Base-by-base conservation (phyloP, 2,113 vertebrate genomes). In the Apteryx mantelli region DNA sequence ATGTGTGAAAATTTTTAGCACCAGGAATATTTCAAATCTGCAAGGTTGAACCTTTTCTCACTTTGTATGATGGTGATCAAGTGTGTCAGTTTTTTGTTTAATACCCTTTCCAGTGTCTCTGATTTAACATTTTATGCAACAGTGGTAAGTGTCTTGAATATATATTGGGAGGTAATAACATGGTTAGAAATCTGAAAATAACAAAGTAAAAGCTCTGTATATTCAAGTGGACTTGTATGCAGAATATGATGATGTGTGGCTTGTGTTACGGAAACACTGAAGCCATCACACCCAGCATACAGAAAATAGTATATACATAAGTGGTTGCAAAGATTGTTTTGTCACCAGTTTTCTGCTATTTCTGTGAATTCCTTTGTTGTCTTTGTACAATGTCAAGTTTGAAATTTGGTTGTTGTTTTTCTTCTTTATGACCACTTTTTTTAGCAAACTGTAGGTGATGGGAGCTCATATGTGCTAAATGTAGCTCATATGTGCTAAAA, bases 221-320 rank as follows among this genome's bases (percentile, higher is more conserved):
- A 1, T 58, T 52, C 25, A 9, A 10, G 50, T 26, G 48, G 42
- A 5, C 2, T 46, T 34, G 1, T 5, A 9, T 42, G 30, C 6
- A 46, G 36, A 50, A 11, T n/a, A 5, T 17, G 34, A 36, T 10
- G 30, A 20, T n/a, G 32, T 11, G 9, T 5, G 20, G 17, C 5
- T 73, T 15, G 20, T 0, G 0, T 6, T 32, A 13, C 9, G 2
- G n/a, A 12, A 44, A 60, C 36, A 8, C 3, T 7, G 16, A 25
- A 71, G 63, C 42, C 11, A 0, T 25, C 0, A 6, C 34, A 60
- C 4, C 0, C 5, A 1, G 2, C 0, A 21, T 36, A 3, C 30
- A 32, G 40, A 34, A 32, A 86, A 9, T 12, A 5, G 4, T 0
- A 1, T 1, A 10, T 1, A 0, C 7, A 38, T 71, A 26, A 9